A percentile compares a stretch with the other conserved stretches of the same genome.
phyloP scores from a whole-genome alignment of 2,888 invertebrate genomes.

The Epinotia demarniana region DNA sequence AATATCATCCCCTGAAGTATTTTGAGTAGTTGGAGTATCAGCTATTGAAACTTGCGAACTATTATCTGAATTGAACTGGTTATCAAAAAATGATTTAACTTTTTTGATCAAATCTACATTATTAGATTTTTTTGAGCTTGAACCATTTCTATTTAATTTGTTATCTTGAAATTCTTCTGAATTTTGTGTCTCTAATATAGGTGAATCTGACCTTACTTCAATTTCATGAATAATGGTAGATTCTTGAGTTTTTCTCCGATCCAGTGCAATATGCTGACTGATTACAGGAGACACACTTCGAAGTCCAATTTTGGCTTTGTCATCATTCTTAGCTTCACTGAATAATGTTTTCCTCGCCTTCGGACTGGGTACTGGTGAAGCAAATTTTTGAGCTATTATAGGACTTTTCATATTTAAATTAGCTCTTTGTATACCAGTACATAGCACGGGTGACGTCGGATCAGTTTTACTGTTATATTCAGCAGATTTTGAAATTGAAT shows the following conservation, averaged over 20 bases:
- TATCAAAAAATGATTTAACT: constrained; percentile 69
- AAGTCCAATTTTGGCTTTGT: constrained; percentile 20
- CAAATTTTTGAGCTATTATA: constrained; percentile 58
- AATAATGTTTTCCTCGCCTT: constrained; percentile 66
- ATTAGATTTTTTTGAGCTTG: constrained; percentile 5
- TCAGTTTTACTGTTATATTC: neutral
- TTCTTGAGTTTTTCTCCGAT: constrained; percentile 14
- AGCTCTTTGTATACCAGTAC: constrained; percentile 33
- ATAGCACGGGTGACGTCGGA: constrained; percentile 57
- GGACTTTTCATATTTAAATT: constrained; percentile 60
- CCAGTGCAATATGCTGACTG: constrained; percentile 13
- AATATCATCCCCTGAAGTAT: constrained; percentile 62
- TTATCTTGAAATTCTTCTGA: constrained; percentile 24
- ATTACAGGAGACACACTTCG: constrained; percentile 23
- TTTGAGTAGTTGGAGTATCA: constrained; percentile 63
- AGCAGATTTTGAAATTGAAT: neutral
- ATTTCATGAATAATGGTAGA: neutral
- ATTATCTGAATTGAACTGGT: constrained; percentile 66
- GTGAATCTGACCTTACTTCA: constrained; percentile 7
- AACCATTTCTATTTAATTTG: constrained; percentile 14
- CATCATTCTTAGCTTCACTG: constrained; percentile 34
- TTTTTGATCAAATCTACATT: constrained; percentile 57
- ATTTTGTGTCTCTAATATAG: constrained; percentile 8
- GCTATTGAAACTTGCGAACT: constrained; percentile 69
- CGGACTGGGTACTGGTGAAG: constrained; percentile 53